Percentiles rank a stretch among this genome's conserved stretches.
These are phyloP conservation scores for Platysternon megacephalum DNA, from an alignment of 2,113 vertebrate species.

Conservation along the genomic window DNA sequence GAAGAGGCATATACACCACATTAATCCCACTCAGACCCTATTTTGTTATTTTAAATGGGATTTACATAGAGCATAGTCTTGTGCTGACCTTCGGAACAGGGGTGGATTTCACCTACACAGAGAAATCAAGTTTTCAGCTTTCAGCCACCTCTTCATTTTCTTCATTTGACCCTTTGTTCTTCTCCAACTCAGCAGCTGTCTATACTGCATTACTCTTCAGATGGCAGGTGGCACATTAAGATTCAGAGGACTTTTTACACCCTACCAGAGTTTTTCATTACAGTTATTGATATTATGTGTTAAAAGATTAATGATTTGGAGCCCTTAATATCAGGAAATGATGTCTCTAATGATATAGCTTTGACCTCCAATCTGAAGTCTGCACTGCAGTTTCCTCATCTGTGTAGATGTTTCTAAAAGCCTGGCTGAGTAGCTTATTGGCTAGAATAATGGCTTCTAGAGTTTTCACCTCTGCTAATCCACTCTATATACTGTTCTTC, in stretches of 20 bases:
- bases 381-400: slow-evolving; percentile 12
- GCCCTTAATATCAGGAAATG: slow-evolving; percentile 62
- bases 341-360: slow-evolving; percentile 52
- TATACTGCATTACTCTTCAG: slow-evolving; percentile 3
- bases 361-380: slow-evolving; percentile 57
- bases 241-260: slow-evolving; percentile 46
- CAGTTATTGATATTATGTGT: slow-evolving; percentile 64
- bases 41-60: neutral
- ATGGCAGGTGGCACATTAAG: slow-evolving; percentile 36
- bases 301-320: slow-evolving; percentile 70
- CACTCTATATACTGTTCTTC: neutral
- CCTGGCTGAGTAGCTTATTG: slow-evolving; percentile 14
- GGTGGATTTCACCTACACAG: neutral
- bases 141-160: slow-evolving; percentile 38
- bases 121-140: slow-evolving; percentile 10
- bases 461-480: slow-evolving; percentile 12
- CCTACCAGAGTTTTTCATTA: slow-evolving; percentile 53
- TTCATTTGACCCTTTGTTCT: slow-evolving; percentile 21
- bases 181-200: slow-evolving; percentile 18
- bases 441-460: neutral
- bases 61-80: neutral
- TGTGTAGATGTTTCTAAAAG: slow-evolving; percentile 36
- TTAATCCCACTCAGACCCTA: neutral
- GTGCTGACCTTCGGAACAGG: neutral
- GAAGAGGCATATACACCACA: neutral